phyloP scores from a whole-genome alignment of 37 sponge, comb jelly and placozoan species.

The Haliclona indistincta region DNA sequence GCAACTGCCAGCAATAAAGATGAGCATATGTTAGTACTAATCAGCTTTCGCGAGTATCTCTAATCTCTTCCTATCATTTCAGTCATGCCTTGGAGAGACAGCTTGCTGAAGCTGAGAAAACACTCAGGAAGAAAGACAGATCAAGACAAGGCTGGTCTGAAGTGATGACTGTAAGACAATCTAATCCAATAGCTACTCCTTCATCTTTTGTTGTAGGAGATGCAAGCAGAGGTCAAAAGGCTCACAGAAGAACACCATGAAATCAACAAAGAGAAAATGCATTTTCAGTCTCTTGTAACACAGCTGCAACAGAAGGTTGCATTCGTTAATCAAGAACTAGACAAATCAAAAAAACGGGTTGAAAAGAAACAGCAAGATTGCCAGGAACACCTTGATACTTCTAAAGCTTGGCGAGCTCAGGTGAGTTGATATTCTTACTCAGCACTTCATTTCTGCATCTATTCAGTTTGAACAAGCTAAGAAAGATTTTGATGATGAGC shows the following conservation, averaged over 20 bases:
- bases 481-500: slow-evolving; percentile 48
- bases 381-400: not conserved
- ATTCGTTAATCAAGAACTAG: not conserved
- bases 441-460: not conserved
- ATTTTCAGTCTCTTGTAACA: not conserved
- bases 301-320: not conserved
- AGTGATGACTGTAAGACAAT: no score
- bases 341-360: not conserved
- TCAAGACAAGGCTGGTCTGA: no score
- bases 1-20: no score
- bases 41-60: no score
- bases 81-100: no score
- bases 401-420: not conserved
- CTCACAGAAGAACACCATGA: not conserved
- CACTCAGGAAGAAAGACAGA: no score
- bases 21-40: no score
- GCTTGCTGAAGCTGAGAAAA: no score
- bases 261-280: not conserved
- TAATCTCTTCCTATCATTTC: no score
- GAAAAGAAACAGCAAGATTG: not conserved
- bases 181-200: no score
- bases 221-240: not conserved
- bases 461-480: slow-evolving; percentile 38
- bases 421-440: not conserved
- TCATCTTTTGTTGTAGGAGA: no score